A percentile compares a stretch with the other conserved stretches of the same genome.
Conservation (phyloP, 2,113 vertebrate genomes). For the Melanerpes formicivorus region DNA sequence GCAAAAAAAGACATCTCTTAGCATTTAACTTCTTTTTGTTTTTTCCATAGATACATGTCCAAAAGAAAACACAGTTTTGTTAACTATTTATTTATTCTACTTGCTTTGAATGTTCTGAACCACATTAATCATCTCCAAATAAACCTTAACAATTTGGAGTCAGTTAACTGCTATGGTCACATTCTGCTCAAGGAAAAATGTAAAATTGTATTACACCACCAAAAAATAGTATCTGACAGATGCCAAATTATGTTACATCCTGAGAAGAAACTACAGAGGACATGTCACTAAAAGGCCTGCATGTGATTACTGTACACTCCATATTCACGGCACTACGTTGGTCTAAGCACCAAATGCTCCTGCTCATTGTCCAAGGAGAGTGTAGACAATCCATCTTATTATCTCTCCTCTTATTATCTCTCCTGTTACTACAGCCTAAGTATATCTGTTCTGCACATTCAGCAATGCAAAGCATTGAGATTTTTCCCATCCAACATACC, state of each 20-base stretch:
- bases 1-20: background rate
- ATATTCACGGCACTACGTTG: no score
- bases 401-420: background rate
- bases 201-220: background rate
- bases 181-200: background rate
- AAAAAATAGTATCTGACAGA: background rate
- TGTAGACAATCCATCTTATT: background rate
- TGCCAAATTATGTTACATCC: background rate
- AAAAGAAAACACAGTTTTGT: background rate
- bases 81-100: background rate
- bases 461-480: background rate
- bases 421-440: background rate
- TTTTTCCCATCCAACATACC: background rate
- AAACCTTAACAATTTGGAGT: background rate
- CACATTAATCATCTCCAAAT: background rate
- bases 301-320: background rate
- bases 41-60: background rate
- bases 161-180: background rate
- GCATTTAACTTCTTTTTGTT: background rate
- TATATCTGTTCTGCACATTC: background rate
- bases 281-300: background rate
- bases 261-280: background rate
- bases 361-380: background rate
- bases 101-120: background rate
- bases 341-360: background rate